Base-by-base conservation (phyloP, 2,888 invertebrate species). In the Drosophila aldrichi region DNA sequence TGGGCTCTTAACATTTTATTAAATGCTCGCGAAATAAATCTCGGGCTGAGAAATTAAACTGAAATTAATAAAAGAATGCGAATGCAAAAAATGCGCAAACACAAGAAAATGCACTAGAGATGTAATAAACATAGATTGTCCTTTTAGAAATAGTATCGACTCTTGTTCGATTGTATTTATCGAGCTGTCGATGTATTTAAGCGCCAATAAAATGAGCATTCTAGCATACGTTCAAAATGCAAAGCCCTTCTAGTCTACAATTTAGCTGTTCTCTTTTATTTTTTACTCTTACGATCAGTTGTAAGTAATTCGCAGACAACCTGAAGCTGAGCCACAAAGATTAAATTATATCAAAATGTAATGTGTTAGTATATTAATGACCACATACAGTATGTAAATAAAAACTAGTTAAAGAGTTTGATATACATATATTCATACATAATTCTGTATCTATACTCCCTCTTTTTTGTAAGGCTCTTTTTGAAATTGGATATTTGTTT, bases 51-150 rank as follows among this genome's bases (percentile, higher is more conserved):
- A 77, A 77, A 70, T 55, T 22, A 77, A 74, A 77, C 34, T 61
- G 62, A 80, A 80, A 59, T 68, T 43, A 77, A 74, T 74, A 74
- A 70, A 77, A 69, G 29, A 78, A 66, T 67, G 69, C 44, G 36
- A 71, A 69, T 75, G 69, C 77, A 74, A 74, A 77, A 77, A 77
- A 76, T 76, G 68, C 76, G 72, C 64, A 76, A 76, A 71, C 76
- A 68, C 67, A 71, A 70, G 65, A 71, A 71, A 69, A 66, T 74
- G 66, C 75, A 75, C 75, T 76, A 72, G 76, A 68, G 76, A 72
- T 76, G 76, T 49, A 55, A 12, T 55, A 14, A 48, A 56, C 40
- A 70, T 55, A 34, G 20, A 60, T 52, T 46, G 32, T 12, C 18
- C 10, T 9, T 22, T 41, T 8, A n/a, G 16, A 22, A 29, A 51